Evolutionary conservation across 2,797 vertebrate species (phyloP).

Genomic region (Sitta carolinensis): DNA sequence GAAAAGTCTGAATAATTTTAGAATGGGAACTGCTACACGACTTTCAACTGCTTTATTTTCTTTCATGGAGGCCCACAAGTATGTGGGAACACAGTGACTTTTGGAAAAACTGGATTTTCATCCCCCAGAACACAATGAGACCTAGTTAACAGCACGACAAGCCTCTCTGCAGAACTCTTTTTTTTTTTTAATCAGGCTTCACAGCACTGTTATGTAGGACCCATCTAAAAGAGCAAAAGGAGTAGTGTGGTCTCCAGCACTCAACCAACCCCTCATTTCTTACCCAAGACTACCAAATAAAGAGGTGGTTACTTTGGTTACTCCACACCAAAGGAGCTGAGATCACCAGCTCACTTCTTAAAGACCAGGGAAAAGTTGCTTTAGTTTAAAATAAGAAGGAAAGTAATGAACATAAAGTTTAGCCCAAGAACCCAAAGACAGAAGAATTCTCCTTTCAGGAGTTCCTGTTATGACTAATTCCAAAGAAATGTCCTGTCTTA

Average conservation of each 20-base stretch:
- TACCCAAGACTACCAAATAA: not conserved
- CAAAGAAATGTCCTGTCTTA: slow-evolving; percentile 1
- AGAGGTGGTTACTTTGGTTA: not conserved
- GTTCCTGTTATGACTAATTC: not conserved
- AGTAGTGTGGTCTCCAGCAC: not conserved
- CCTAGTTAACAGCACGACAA: not conserved
- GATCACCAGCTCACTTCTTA: slow-evolving; percentile 11
- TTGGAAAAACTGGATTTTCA: slow-evolving; percentile 17
- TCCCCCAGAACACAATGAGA: not conserved
- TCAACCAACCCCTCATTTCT: not conserved
- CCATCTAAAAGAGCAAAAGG: not conserved
- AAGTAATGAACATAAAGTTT: slow-evolving; percentile 37
- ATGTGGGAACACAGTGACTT: not conserved
- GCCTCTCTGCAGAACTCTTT: not conserved
- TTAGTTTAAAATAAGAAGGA: slow-evolving; percentile 48
- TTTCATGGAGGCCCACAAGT: not conserved
- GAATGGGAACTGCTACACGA: not conserved
- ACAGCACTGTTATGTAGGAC: not conserved
- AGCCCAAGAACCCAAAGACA: slow-evolving; percentile 56
- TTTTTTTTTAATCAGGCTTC: not conserved
- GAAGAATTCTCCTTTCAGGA: slow-evolving; percentile 67
- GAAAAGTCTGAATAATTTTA: not conserved
- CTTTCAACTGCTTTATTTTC: not conserved
- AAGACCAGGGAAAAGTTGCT: not conserved
- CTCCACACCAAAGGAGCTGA: not conserved